Percentiles rank a stretch among this genome's conserved stretches.
Conservation (phyloP, 2,113 vertebrate genomes). For the Synchiropus splendidus region DNA sequence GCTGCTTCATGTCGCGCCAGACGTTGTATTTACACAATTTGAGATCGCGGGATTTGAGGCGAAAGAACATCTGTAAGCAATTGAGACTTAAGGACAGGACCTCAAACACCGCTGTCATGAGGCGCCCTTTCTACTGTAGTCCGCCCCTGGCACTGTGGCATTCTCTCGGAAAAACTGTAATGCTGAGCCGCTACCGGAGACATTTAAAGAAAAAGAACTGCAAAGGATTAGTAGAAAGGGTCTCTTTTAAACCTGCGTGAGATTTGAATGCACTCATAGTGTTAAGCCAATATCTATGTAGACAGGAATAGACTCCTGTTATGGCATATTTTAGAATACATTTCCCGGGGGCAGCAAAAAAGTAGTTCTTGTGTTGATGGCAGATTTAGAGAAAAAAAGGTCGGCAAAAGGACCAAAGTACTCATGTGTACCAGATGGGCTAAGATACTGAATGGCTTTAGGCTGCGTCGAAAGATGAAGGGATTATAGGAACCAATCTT, state of each 20-base stretch:
- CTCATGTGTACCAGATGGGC: constrained; percentile 45
- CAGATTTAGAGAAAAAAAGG: constrained; percentile 15
- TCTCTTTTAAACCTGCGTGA: too few relatives aligned
- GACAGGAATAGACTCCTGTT: too few relatives aligned
- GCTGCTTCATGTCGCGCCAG: constrained; percentile 37
- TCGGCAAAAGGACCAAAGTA: constrained; percentile 33
- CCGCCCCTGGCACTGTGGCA: background rate
- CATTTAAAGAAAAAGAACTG: too few relatives aligned
- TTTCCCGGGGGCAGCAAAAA: too few relatives aligned
- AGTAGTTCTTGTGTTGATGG: too few relatives aligned
- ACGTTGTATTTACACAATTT: constrained; percentile 47
- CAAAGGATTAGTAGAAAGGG: too few relatives aligned
- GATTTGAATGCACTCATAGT: too few relatives aligned
- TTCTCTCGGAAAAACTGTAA: too few relatives aligned
- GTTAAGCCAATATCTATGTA: too few relatives aligned
- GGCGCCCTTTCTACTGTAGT: constrained; percentile 12
- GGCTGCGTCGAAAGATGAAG: constrained; percentile 35
- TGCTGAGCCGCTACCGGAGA: too few relatives aligned
- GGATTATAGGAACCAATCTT: constrained; percentile 43
- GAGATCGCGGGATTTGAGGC: constrained; percentile 31
- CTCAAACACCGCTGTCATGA: constrained; percentile 21
- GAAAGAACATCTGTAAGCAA: constrained; percentile 55
- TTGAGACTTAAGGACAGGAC: constrained; percentile 31
- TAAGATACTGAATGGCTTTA: constrained; percentile 38
- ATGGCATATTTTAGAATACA: too few relatives aligned